Percentiles rank a stretch among this genome's conserved stretches.
Conservation (phyloP, 2,113 vertebrate genomes). For the Megalops atlanticus region DNA sequence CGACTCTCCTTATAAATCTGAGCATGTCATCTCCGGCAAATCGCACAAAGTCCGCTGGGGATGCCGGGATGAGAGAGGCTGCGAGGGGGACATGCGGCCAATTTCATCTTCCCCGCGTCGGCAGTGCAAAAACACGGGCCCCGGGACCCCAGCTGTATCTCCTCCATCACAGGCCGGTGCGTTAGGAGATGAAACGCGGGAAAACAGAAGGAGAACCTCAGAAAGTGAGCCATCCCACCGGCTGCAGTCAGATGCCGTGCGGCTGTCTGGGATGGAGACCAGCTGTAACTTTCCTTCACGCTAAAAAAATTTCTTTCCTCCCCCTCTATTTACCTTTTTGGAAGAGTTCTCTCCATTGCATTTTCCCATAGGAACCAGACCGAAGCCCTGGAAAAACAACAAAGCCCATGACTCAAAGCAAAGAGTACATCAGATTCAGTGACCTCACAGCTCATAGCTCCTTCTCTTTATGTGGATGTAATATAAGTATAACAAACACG, state of each 20-base stretch:
- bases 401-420: not conserved
- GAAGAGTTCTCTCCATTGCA: conserved; percentile 26
- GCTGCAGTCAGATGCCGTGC: not conserved
- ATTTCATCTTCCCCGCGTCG: not conserved
- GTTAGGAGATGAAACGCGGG: conserved; percentile 26
- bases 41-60: conserved; percentile 56
- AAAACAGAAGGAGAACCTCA: conserved; percentile 41
- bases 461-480: not conserved
- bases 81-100: not conserved
- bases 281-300: not conserved
- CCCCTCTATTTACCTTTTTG: conserved; percentile 26
- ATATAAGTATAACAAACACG: not conserved
- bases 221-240: conserved; percentile 38
- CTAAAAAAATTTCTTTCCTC: conserved; percentile 41
- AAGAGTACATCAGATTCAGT: not conserved
- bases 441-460: not conserved
- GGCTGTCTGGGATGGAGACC: not conserved
- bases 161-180: conserved; percentile 28
- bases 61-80: conserved; percentile 35
- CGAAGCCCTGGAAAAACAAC: conserved; percentile 3
- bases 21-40: conserved; percentile 61
- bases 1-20: conserved; percentile 39
- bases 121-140: too few relatives aligned
- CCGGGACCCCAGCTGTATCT: not conserved
- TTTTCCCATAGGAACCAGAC: not conserved